phyloP scores from a whole-genome alignment of 2,797 vertebrate species.

The Lepus oiostolus region DNA sequence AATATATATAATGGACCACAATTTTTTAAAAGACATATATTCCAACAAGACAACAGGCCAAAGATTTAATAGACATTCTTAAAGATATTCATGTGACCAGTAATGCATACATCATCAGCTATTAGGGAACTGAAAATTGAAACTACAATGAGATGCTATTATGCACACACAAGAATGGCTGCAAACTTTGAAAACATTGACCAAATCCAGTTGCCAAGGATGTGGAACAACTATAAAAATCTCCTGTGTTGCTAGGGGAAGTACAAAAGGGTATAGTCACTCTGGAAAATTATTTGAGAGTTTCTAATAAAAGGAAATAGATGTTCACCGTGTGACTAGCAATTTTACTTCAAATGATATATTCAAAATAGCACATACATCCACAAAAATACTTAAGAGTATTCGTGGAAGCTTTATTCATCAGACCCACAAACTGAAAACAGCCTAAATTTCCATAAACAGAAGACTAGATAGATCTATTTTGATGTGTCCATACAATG shows the following conservation, averaged over 20 bases:
- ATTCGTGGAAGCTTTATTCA: not conserved
- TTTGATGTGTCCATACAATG: not conserved
- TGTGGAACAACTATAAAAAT: not conserved
- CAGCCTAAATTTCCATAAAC: not conserved
- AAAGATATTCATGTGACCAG: not conserved
- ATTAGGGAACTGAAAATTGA: not conserved
- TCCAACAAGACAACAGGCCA: not conserved
- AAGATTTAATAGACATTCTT: not conserved
- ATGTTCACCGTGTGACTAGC: not conserved
- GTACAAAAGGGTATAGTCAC: not conserved
- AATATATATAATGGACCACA: conserved; percentile 36
- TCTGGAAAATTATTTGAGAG: not conserved
- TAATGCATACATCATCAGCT: not conserved
- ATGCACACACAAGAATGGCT: not conserved
- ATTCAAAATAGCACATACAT: not conserved
- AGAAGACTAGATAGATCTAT: not conserved
- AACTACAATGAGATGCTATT: not conserved
- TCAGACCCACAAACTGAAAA: not conserved
- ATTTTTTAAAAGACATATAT: conserved; percentile 23
- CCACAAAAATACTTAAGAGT: not conserved
- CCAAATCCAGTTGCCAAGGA: not conserved
- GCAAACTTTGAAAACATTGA: not conserved
- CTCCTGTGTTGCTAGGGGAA: not conserved
- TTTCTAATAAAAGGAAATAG: not conserved
- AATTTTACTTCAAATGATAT: not conserved